A percentile compares a stretch with the other conserved stretches of the same genome.
phyloP scores from a whole-genome alignment of 2,797 vertebrate genomes.

The Chiloscyllium punctatum region DNA sequence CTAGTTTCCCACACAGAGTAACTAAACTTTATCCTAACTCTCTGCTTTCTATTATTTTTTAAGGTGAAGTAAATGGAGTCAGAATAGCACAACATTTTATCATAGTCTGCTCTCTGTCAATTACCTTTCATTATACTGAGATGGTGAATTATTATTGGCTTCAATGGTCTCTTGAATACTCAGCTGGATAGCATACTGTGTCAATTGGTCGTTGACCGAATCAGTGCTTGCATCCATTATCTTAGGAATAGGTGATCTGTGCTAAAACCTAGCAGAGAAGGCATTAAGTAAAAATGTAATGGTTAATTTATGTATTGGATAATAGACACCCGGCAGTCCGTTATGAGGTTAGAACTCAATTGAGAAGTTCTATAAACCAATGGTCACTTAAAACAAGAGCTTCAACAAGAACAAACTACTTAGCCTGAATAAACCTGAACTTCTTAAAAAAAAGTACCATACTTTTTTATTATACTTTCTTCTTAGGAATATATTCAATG shows the following conservation, averaged over 20 bases:
- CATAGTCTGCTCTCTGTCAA: not conserved
- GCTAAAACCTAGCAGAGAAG: not conserved
- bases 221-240: conserved; percentile 63
- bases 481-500: not conserved
- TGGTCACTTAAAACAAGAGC: not conserved
- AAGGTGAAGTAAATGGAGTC: not conserved
- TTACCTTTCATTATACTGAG: conserved; percentile 59
- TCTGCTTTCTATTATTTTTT: not conserved
- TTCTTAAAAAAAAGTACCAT: not conserved
- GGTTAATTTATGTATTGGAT: not conserved
- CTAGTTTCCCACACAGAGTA: not conserved
- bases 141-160: conserved; percentile 45
- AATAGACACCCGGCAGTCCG: not conserved
- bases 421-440: not conserved
- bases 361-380: no score
- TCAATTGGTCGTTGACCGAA: conserved; percentile 63
- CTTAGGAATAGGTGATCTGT: conserved; percentile 34
- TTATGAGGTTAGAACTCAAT: not conserved
- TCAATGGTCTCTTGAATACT: conserved; percentile 68
- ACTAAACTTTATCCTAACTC: not conserved
- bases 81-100: not conserved
- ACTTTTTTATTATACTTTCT: not conserved
- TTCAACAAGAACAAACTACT: not conserved
- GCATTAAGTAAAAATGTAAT: not conserved
- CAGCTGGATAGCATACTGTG: conserved; percentile 65